Evolutionary conservation across 2,888 invertebrate genomes (phyloP).

Genomic region (Molorchus minor): DNA sequence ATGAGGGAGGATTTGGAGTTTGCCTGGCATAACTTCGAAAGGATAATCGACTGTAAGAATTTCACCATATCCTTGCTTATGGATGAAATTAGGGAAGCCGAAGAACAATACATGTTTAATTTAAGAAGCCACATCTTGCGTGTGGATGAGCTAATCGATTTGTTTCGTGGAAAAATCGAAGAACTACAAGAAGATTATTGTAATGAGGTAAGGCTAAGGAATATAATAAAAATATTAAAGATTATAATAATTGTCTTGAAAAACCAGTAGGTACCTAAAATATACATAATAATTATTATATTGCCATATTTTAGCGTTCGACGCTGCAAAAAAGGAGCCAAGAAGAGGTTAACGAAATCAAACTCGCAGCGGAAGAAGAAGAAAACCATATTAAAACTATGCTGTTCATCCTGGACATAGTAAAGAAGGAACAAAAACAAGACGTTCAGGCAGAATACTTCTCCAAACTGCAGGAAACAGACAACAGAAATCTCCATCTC

Average conservation of each 20-base stretch:
- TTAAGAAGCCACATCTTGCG: constrained; percentile 57
- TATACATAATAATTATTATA: neutral
- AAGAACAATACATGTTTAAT: constrained; percentile 60
- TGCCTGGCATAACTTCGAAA: constrained; percentile 63
- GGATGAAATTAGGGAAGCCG: constrained; percentile 59
- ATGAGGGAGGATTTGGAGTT: constrained; percentile 60
- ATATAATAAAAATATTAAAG: no score
- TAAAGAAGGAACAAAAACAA: constrained; percentile 53
- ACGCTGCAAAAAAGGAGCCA: constrained; percentile 22
- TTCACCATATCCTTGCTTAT: constrained; percentile 60
- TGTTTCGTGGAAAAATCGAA: constrained; percentile 55
- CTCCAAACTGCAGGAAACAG: constrained; percentile 55
- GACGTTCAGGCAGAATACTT: constrained; percentile 54
- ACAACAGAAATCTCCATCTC: constrained; percentile 48
- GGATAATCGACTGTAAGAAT: constrained; percentile 62
- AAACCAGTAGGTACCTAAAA: no score
- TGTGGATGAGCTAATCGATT: constrained; percentile 57
- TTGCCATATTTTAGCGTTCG: constrained; percentile 8
- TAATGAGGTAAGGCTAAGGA: constrained; percentile 49
- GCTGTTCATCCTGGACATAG: constrained; percentile 65
- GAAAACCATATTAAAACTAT: constrained; percentile 64
- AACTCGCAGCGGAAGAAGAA: constrained; percentile 60
- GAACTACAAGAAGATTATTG: constrained; percentile 54
- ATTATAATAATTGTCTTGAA: no score
- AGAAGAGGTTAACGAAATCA: constrained; percentile 59